A percentile compares a stretch with the other conserved stretches of the same genome.
phyloP scores from a whole-genome alignment of 2,888 invertebrate genomes.

The Icerya purchasi region DNA sequence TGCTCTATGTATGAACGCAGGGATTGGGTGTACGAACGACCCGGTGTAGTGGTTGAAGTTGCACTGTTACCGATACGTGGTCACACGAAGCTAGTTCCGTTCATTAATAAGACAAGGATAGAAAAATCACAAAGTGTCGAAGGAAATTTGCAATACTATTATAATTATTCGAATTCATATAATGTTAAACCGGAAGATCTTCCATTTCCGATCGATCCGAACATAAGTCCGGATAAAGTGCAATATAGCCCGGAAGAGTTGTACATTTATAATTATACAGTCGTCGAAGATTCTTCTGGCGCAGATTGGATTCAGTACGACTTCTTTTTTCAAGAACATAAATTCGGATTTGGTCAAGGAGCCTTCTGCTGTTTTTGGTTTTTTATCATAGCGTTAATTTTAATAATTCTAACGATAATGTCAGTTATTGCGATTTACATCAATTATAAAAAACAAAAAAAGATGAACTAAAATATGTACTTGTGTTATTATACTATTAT shows the following conservation, averaged over 20 bases:
- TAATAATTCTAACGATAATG: neutral
- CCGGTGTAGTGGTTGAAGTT: neutral
- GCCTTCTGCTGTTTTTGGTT: neutral
- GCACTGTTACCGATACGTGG: neutral
- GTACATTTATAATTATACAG: neutral
- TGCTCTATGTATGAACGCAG: neutral
- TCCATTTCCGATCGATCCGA: neutral
- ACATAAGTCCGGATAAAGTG: neutral
- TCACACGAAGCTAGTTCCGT: neutral
- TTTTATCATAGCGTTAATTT: neutral
- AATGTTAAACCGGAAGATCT: neutral
- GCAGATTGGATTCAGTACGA: neutral
- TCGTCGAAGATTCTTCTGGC: neutral
- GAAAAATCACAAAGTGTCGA: neutral
- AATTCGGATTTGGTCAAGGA: neutral
- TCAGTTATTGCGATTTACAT: neutral
- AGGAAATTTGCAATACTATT: neutral
- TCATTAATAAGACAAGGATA: neutral
- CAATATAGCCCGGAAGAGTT: neutral
- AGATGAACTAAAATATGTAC: too few species aligned
- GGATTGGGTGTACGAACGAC: neutral
- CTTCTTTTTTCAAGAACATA: neutral
- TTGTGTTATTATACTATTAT: too few species aligned
- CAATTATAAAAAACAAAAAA: too few species aligned
- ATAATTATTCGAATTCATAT: neutral